Evolutionary conservation across 2,797 vertebrate species (phyloP), one percentile per base, ranked within the genome.

Genomic region (Astyanax mexicanus): DNA sequence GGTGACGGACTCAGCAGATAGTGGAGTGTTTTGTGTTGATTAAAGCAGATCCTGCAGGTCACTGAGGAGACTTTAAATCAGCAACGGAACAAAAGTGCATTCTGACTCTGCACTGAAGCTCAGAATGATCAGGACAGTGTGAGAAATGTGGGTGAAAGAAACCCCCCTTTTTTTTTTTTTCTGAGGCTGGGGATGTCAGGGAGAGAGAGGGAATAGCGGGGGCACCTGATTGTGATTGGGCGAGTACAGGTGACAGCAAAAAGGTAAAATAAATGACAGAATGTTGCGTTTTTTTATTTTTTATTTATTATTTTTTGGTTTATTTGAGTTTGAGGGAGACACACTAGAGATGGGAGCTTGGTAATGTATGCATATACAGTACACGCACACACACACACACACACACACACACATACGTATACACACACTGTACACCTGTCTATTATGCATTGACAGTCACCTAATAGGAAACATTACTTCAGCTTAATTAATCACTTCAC

Each of bases 11-110:
- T 8, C 19, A 32, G 40, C 69, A 71, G 37, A 21, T 61, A n/a
- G n/a, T n/a, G n/a, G n/a, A n/a, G n/a, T n/a, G 47, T 49, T 38
- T 72, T 58, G 52, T 17, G 38, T 32, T 70, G 68, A 70, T 70
- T 70, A 70, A 70, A 57, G 38, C 38, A 8, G 38, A 58, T 58
- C 25, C n/a, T 42, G 35, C 21, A 32, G n/a, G n/a, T n/a, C n/a
- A n/a, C n/a, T n/a, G n/a, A n/a, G n/a, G n/a, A n/a, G n/a, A n/a
- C n/a, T n/a, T n/a, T n/a, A n/a, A n/a, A n/a, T n/a, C n/a, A n/a
- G n/a, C n/a, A n/a, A n/a, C n/a, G n/a, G n/a, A n/a, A n/a, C n/a
- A n/a, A n/a, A n/a, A n/a, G n/a, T n/a, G n/a, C n/a, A n/a, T n/a
- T n/a, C n/a, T n/a, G n/a, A n/a, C n/a, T n/a, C n/a, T n/a, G 5